Evolutionary conservation across 2,113 vertebrate genomes (phyloP).

Genomic region (Desmodus rotundus): DNA sequence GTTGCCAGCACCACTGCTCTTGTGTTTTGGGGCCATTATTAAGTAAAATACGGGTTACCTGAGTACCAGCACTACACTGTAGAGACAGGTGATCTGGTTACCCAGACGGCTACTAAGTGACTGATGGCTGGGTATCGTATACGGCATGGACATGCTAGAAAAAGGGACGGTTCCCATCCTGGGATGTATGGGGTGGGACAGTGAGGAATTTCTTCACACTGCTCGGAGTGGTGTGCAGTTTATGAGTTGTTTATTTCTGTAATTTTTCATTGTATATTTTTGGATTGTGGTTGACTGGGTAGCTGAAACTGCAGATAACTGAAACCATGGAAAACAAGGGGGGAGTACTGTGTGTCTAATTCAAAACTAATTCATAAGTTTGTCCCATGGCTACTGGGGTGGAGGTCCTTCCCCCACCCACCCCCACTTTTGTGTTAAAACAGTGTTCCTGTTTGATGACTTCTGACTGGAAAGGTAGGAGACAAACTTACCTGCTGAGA

Average conservation of each 20-base stretch:
- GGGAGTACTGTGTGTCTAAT: background rate
- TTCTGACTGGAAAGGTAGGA: background rate
- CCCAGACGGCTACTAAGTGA: background rate
- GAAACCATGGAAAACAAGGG: background rate
- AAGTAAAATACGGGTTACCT: background rate
- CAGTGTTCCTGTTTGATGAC: background rate
- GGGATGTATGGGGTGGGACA: background rate
- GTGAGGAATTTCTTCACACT: background rate
- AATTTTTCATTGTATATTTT: background rate
- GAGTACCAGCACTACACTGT: background rate
- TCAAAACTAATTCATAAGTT: no score
- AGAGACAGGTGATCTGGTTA: background rate
- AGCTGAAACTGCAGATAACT: background rate
- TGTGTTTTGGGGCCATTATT: background rate
- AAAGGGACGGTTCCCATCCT: background rate
- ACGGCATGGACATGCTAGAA: background rate
- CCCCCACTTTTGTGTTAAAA: background rate
- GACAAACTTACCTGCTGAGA: background rate
- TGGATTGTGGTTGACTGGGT: background rate
- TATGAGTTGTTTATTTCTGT: background rate
- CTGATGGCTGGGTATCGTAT: background rate
- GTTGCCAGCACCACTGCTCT: background rate
- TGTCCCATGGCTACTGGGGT: background rate
- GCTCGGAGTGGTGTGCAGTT: background rate
- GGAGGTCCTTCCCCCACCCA: background rate